Evolutionary conservation across 2,113 vertebrate species (phyloP), one percentile per base, ranked within the genome.

Genomic region (Mionectes macconnelli): DNA sequence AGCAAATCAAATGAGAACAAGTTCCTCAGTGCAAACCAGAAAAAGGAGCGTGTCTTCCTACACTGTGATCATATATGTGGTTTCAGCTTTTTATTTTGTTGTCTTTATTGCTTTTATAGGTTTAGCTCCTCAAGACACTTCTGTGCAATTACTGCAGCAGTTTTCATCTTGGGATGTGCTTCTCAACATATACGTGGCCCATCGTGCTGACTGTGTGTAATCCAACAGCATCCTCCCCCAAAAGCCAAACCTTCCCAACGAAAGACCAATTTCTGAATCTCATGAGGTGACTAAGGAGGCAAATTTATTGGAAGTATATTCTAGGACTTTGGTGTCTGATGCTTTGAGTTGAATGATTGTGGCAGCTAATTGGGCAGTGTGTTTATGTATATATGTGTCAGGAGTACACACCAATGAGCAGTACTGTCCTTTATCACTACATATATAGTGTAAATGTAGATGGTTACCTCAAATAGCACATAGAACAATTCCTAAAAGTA

Each of bases 21-120:
- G 7, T 45, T 84, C 33, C 84, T 96, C 30, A 69, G 45, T 31
- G 39, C 53, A 62, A 76, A 49, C 22, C 57, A 91, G 12, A 72
- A 56, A 28, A 84, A 56, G 25, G 53, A 84, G 19, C 6, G 20
- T 47, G 23, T n/a, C 42, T 44, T 55, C 40, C 82, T 63, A 42
- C 40, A 49, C 13, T 60, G 44, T 55, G 59, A 37, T 50, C 31
- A 52, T 31, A 40, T 14, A 7, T 22, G 20, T 68, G 62, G 53
- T 44, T 91, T 91, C 19, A 33, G 23, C 7, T 72, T 87, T 77
- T 72, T 33, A 44, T 64, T 79, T 94, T 33, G 28, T 49, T 91
- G 14, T 72, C 93, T 9, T 16, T 19, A 19, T 17, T 60, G n/a
- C 19, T 80, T 69, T 78, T 28, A 11, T 47, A 47, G 18, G 3